Base-by-base conservation (phyloP, 2,888 invertebrate species). In the Parnassius glacialis region DNA sequence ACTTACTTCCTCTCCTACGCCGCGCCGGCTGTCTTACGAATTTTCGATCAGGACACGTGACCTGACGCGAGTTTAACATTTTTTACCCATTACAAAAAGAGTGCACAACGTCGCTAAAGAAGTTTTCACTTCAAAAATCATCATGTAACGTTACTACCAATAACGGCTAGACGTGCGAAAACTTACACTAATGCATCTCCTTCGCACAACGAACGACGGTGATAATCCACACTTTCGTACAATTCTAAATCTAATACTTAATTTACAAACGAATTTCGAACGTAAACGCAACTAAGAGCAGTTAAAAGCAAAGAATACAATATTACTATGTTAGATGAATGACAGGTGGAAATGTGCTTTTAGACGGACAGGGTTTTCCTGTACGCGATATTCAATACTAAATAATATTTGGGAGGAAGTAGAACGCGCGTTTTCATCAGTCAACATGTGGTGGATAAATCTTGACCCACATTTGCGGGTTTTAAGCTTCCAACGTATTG, bases 271-370 rank as follows among this genome's bases (percentile, higher is more conserved):
- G 9, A 13, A 13, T 25, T 11, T 11, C 10, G n/a, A 41, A 54
- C 16, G 10, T 34, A 2, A 12, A 20, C 11, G n/a, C 3, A 7
- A 16, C 9, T 3, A 3, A 2, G 50, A 52, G 48, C 57, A n/a
- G n/a, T n/a, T n/a, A n/a, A n/a, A n/a, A n/a, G n/a, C n/a, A n/a
- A n/a, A n/a, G n/a, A n/a, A n/a, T n/a, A n/a, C 60, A 57, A 61
- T 42, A 51, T 51, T 7, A 45, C 13, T 48, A 9, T 25, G 47
- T 41, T 41, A 57, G 53, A 42, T 48, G 52, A 50, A 43, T 48
- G 62, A 62, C 62, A 62, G 62, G 62, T 62, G 62, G 57, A 62
- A 53, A 62, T 57, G 53, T 57, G 62, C 62, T 62, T 62, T 62
- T 62, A 62, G 57, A 34, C 50, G 57, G 62, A 62, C 62, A 53